A percentile compares a stretch with the other conserved stretches of the same genome.
Conservation (phyloP, 2,797 vertebrate genomes). For the Microctenopoma stevenorrisi region DNA sequence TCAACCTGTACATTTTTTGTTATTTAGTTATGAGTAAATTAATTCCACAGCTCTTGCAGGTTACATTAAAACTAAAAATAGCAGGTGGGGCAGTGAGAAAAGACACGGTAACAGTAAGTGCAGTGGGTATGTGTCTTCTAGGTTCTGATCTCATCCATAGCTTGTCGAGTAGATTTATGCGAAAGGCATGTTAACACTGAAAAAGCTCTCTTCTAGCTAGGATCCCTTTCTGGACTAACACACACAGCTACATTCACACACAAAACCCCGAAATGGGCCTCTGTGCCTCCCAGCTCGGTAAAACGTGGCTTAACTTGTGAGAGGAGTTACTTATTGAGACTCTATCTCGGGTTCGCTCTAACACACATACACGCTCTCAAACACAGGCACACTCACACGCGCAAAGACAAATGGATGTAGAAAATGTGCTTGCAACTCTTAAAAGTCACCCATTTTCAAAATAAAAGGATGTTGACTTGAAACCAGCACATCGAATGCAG, state of each 20-base stretch:
- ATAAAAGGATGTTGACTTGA: constrained; percentile 38
- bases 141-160: constrained; percentile 23
- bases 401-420: constrained; percentile 6
- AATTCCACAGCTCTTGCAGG: not conserved
- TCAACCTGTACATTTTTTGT: not conserved
- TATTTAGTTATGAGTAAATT: constrained; percentile 5
- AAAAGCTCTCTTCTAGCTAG: constrained; percentile 25
- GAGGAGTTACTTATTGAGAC: not conserved
- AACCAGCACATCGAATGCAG: constrained; percentile 14
- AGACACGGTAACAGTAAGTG: constrained; percentile 13
- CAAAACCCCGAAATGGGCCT: constrained; percentile 29
- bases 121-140: constrained; percentile 21
- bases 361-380: constrained; percentile 2
- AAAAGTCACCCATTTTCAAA: constrained; percentile 33
- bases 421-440: constrained; percentile 18
- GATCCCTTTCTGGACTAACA: not conserved
- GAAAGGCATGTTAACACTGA: constrained; percentile 30
- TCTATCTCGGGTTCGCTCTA: not conserved
- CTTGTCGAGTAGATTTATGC: constrained; percentile 50
- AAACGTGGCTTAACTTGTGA: constrained; percentile 16
- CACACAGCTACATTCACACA: not conserved
- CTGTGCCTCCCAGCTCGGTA: constrained; percentile 26
- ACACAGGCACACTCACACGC: not conserved
- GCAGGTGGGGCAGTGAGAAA: constrained; percentile 6
- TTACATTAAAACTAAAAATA: not conserved